Base-by-base conservation (phyloP, 2,888 invertebrate species). In the Ptilodon capucinus region DNA sequence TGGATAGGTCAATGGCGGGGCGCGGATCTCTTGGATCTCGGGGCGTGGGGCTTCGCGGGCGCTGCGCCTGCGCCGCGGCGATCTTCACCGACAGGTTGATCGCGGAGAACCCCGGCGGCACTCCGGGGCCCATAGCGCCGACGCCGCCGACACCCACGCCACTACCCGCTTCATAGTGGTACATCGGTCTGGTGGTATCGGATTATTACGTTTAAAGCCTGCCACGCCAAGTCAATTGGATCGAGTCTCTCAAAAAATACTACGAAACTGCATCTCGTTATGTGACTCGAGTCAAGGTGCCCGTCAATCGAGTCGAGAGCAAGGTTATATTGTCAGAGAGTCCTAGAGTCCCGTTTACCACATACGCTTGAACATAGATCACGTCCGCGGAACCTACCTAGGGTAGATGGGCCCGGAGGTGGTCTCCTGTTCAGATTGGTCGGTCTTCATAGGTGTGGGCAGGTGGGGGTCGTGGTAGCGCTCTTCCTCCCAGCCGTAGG, bases 21-120 rank as follows among this genome's bases (percentile, higher is more conserved):
- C 95, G 94, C 41, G 94, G 94, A 68, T 96, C 96, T 35, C 96
- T 94, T 46, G 95, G 95, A 67, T 95, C 95, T 34, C 95, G 92
- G 48, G 95, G 94, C 54, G 95, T 94, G 39, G 96, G 96, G 91
- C 92, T 95, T 88, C 90, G 93, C 88, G 92, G 94, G 84, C 91
- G 94, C 73, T 93, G 92, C 73, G 94, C 94, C 71, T 94, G 93
- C 56, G 94, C 94, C 60, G 95, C 94, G 63, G 94, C 95, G 78
- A 96, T 96, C 91, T 97, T 97, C 73, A 97, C 97, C 64, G 95
- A 96, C 66, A 95, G 92, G 92, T 95, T 96, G 81, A 96, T 96
- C 62, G 95, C 95, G 39, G 95, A 95, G 91, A 95, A 94, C 59
- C 95, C 95, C 35, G 95, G 94, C 51, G 94, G 95, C 62, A 95